Conservation (phyloP, 2,797 vertebrate species). For the Aplochiton taeniatus region DNA sequence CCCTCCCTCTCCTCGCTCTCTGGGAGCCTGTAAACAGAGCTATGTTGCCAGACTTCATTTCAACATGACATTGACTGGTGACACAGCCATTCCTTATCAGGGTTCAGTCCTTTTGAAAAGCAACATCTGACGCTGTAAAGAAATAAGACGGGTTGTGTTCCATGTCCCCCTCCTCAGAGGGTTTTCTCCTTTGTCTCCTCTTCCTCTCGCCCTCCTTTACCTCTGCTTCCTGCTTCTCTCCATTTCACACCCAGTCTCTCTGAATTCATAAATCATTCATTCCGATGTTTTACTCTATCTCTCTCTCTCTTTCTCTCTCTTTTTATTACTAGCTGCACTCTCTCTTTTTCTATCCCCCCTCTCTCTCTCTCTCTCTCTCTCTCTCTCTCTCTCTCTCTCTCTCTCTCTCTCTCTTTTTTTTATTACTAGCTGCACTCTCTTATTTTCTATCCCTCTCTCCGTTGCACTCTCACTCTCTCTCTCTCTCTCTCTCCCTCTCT, state of each 20-base stretch:
- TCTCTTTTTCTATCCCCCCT: not conserved
- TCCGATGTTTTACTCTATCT: not conserved
- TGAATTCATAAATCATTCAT: not conserved
- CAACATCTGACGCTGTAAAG: too few species aligned
- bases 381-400: not conserved
- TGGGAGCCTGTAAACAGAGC: too few species aligned
- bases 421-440: not conserved
- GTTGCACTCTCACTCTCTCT: not conserved
- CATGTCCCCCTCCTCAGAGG: too few species aligned
- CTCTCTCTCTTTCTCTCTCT: not conserved
- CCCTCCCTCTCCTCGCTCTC: too few species aligned
- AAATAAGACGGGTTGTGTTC: too few species aligned
- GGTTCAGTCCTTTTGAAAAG: too few species aligned
- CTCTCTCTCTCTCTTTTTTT: not conserved
- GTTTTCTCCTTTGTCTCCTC: too few species aligned
- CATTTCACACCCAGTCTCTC: not conserved
- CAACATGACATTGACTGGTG: too few species aligned
- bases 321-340: not conserved
- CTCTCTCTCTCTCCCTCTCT: not conserved
- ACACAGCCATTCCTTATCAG: too few species aligned
- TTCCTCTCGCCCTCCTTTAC: not conserved
- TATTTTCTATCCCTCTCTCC: not conserved
- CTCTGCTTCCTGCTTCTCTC: not conserved
- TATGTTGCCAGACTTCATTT: too few species aligned
- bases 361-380: too few species aligned